phyloP scores from a whole-genome alignment of 2,797 vertebrate genomes.

The Myiothlypis chrysogaster region DNA sequence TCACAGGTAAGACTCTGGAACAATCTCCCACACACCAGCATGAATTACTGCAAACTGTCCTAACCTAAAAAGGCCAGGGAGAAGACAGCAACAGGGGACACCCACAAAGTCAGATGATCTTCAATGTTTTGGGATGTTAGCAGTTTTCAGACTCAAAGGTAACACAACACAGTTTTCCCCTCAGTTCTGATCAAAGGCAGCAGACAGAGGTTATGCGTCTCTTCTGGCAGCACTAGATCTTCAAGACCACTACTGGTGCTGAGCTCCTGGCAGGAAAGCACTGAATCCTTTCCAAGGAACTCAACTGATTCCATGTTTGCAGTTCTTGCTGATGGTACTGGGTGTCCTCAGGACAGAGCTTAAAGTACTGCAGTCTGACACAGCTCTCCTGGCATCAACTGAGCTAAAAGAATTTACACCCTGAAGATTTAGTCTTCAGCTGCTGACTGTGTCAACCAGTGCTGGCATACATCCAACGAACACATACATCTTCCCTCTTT shows the following conservation, averaged over 20 bases:
- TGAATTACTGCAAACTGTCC: background rate
- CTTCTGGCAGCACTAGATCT: background rate
- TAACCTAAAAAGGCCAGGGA: background rate
- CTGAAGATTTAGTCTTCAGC: slow-evolving; percentile 3
- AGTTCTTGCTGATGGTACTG: background rate
- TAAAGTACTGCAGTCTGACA: slow-evolving; percentile 7
- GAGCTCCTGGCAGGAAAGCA: background rate
- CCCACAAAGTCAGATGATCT: background rate
- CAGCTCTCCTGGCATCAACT: background rate
- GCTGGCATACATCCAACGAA: background rate
- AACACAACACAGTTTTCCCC: background rate
- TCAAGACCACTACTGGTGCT: background rate
- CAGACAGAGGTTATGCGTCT: background rate
- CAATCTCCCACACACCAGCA: background rate
- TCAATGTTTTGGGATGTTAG: background rate
- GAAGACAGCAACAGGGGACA: background rate
- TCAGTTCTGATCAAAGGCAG: background rate
- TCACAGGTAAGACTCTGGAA: background rate
- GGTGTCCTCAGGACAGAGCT: background rate
- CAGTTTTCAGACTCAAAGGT: background rate
- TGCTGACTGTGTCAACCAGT: background rate
- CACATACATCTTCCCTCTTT: background rate
- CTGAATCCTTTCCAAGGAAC: slow-evolving; percentile 4
- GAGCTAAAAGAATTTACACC: background rate
- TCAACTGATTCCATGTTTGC: background rate